Conservation (phyloP, 2,888 invertebrate genomes). For the Callimorpha dominula region DNA sequence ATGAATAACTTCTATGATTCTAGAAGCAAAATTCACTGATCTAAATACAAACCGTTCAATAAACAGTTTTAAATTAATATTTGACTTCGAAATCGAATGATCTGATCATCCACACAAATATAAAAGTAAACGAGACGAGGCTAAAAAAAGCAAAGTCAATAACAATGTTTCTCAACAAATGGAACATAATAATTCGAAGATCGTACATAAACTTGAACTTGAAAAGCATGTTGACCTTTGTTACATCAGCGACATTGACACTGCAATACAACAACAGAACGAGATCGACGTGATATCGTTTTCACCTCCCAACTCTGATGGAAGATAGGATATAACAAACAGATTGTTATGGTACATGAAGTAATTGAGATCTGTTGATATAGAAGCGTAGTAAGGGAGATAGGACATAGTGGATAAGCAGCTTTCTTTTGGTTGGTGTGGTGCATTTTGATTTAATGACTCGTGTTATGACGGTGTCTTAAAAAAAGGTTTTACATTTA, state of each 20-base stretch:
- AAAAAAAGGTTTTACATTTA: too few relatives aligned
- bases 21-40: too few relatives aligned
- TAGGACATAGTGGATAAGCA: slow-evolving; percentile 9
- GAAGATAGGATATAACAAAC: slow-evolving; percentile 56
- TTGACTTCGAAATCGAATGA: slow-evolving; percentile 4
- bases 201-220: slow-evolving; percentile 44
- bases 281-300: slow-evolving; percentile 70
- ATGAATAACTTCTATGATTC: too few relatives aligned
- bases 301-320: slow-evolving; percentile 64
- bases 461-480: too few relatives aligned
- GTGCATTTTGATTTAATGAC: background rate
- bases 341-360: slow-evolving; percentile 33
- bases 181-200: slow-evolving; percentile 24
- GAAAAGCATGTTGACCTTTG: slow-evolving; percentile 42
- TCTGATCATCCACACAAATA: slow-evolving; percentile 2
- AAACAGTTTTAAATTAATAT: slow-evolving; percentile 5
- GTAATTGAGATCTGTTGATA: slow-evolving; percentile 30
- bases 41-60: too few relatives aligned
- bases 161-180: slow-evolving; percentile 20
- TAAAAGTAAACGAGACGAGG: slow-evolving; percentile 4
- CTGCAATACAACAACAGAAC: slow-evolving; percentile 65
- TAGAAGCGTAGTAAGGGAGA: slow-evolving; percentile 18
- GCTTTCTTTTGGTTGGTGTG: too few relatives aligned
- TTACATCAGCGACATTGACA: slow-evolving; percentile 57
- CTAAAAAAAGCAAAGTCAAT: slow-evolving; percentile 17